Conservation (phyloP, 2,888 invertebrate genomes). For the Magallana nippona region DNA sequence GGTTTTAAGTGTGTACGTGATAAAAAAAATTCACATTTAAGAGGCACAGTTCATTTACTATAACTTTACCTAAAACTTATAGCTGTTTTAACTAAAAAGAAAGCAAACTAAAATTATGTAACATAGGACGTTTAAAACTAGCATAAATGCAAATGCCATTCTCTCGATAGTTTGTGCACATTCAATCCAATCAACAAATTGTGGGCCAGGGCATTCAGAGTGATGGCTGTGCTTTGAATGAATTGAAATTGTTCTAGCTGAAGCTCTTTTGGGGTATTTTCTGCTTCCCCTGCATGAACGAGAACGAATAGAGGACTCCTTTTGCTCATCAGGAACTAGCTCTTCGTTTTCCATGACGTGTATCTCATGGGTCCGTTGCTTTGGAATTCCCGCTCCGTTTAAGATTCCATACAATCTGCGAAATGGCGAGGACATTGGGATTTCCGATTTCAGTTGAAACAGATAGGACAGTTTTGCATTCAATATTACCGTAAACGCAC, state of each 20-base stretch:
- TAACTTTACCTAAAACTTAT: no score
- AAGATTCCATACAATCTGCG: background rate
- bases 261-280: no score
- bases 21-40: no score
- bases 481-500: constrained; percentile 17
- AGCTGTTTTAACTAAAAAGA: background rate
- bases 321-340: background rate
- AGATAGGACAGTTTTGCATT: background rate
- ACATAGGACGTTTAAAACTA: background rate
- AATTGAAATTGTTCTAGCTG: no score
- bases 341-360: background rate
- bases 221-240: no score
- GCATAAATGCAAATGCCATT: background rate
- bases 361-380: background rate
- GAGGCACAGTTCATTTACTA: no score
- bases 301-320: background rate
- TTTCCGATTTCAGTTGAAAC: background rate
- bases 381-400: background rate
- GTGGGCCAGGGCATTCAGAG: no score
- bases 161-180: background rate
- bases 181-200: background rate
- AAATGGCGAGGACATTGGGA: background rate
- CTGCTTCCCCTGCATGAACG: no score
- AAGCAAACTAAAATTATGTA: background rate
- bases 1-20: no score